phyloP scores from a whole-genome alignment of 2,113 vertebrate species.

The Cepphus grylle region DNA sequence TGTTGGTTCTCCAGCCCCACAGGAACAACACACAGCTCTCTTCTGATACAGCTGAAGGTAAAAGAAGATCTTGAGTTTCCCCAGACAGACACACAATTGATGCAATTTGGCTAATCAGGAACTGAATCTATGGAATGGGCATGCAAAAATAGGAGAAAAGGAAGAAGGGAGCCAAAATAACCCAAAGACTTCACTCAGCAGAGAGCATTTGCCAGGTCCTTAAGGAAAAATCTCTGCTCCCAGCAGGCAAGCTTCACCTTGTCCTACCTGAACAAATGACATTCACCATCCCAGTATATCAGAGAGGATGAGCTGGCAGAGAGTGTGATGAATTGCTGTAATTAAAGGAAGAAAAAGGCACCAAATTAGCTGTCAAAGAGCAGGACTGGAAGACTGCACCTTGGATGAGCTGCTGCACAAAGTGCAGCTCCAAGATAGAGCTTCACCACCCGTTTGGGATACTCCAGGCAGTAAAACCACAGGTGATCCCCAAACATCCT shows the following conservation, averaged over 20 bases:
- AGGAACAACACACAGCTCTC: not conserved
- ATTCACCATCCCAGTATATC: not conserved
- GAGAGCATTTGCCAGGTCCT: not conserved
- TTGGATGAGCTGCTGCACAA: not conserved
- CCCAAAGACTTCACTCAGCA: not conserved
- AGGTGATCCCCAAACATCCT: not conserved
- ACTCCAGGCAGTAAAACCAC: not conserved
- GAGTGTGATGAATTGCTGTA: not conserved
- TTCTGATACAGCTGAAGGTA: not conserved
- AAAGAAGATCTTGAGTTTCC: not conserved
- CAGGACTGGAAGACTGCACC: not conserved
- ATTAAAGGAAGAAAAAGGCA: not conserved
- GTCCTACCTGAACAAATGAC: not conserved
- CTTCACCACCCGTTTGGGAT: not conserved
- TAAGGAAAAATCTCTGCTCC: not conserved
- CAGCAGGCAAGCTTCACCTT: slow-evolving; percentile 7
- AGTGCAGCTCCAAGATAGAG: not conserved
- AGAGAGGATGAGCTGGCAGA: not conserved
- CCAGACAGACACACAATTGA: not conserved
- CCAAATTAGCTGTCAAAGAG: not conserved
- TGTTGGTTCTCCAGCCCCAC: not conserved
- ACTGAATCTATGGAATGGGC: not conserved
- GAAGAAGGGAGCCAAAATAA: not conserved
- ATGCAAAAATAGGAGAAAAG: not conserved
- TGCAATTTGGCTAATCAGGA: not conserved